phyloP scores from a whole-genome alignment of 2,797 vertebrate species.

The Karalla daura region DNA sequence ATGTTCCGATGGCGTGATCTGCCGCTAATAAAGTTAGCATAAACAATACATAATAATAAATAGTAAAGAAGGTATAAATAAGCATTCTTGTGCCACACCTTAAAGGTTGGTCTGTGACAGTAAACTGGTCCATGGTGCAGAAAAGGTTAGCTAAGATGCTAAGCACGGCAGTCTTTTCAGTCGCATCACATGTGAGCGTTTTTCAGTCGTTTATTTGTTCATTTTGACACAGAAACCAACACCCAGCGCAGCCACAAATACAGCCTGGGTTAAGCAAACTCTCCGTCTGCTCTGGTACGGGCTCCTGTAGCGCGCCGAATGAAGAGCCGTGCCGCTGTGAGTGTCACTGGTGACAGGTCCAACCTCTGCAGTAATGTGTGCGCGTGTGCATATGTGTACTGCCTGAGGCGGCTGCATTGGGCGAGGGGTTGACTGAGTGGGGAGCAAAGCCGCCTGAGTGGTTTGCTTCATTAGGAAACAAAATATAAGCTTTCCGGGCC shows the following conservation, averaged over 20 bases:
- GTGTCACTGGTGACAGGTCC: conserved; percentile 64
- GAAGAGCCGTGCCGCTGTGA: conserved; percentile 27
- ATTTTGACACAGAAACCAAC: not conserved
- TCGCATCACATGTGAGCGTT: not conserved
- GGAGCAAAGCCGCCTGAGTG: conserved; percentile 87
- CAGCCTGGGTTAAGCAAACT: conserved; percentile 27
- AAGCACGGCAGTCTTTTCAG: conserved; percentile 65
- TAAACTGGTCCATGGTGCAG: no score
- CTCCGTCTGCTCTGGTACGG: conserved; percentile 22
- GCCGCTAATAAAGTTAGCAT: no score
- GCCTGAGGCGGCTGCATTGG: conserved; percentile 74
- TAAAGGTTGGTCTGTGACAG: no score
- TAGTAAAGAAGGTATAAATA: no score
- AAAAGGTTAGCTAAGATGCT: no score
- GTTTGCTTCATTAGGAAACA: conserved; percentile 99
- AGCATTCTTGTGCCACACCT: no score
- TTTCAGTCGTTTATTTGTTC: no score
- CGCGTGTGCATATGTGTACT: conserved; percentile 68
- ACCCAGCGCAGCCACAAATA: conserved; percentile 1
- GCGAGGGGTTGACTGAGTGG: conserved; percentile 91
- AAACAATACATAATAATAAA: no score
- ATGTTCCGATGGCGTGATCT: no score
- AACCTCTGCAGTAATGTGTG: conserved; percentile 71
- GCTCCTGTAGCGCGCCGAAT: conserved; percentile 7
- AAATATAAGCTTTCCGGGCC: conserved; percentile 98